A percentile compares a stretch with the other conserved stretches of the same genome.
phyloP scores from a whole-genome alignment of 2,797 vertebrate species.

The Siniperca scherzeri region DNA sequence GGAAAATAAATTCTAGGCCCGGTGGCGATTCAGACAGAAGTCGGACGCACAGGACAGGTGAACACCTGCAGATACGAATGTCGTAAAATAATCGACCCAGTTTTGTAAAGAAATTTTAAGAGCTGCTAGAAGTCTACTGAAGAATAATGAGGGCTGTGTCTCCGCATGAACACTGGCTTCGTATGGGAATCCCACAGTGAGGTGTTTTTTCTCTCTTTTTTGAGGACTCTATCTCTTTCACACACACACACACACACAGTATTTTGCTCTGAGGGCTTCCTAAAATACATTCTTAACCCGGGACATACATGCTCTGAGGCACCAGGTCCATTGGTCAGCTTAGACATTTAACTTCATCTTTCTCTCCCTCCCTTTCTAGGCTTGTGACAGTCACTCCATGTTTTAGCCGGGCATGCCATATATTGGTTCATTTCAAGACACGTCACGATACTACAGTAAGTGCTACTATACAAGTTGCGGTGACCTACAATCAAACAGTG shows the following conservation, averaged over 20 bases:
- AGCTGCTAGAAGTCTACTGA: neutral
- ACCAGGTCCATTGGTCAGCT: conserved; percentile 7
- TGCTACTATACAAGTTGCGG: neutral
- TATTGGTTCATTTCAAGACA: neutral
- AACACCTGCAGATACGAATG: conserved; percentile 12
- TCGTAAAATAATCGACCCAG: neutral
- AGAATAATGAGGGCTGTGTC: conserved; percentile 5
- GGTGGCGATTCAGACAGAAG: neutral
- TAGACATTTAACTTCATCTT: neutral
- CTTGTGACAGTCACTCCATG: neutral
- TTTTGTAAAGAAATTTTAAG: neutral
- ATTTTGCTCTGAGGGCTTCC: neutral
- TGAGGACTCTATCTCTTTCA: neutral
- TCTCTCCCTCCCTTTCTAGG: neutral
- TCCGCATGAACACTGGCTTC: neutral
- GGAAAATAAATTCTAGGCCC: neutral
- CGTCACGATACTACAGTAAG: neutral
- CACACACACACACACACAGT: neutral
- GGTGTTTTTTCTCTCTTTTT: neutral
- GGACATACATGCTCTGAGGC: conserved; percentile 4
- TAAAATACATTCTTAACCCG: conserved; percentile 11
- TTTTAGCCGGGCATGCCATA: neutral
- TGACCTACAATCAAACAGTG: neutral
- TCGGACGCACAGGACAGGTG: neutral
- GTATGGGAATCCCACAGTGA: neutral